Base-by-base conservation (phyloP, 2,797 vertebrate genomes). In the Labeo calbasu region DNA sequence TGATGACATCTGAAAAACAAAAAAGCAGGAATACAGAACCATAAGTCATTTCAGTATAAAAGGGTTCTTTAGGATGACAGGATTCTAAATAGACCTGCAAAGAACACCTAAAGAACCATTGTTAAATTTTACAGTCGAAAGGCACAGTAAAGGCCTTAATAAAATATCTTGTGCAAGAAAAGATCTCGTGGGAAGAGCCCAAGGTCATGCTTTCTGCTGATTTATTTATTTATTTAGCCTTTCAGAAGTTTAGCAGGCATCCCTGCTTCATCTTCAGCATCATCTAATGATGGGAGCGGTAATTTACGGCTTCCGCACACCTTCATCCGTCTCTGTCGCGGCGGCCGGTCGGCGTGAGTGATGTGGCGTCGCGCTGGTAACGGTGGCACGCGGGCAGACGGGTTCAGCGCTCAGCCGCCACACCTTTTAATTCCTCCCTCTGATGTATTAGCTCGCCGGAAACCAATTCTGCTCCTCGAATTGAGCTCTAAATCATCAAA, bases 401-500 rank as follows among this genome's bases (percentile, higher is more conserved):
- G 88, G 86, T 85, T 86, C 87, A 84, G 72, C 50, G 61, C 82
- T 85, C 77, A 55, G 69, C 78, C 85, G 90, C 91, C 91, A 94
- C 93, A 92, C 92, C 93, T 94, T 95, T 94, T 95, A 95, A 95
- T 95, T 94, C 92, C 87, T 36, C 86, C 88, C 84, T 57, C 82
- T 95, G 94, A 95, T 95, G 92, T 93, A 95, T 95, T 92, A 92
- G 91, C 89, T 91, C 89, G 89, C 90, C 88, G 91, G 92, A 93
- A 95, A 94, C 92, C 94, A 95, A 95, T 95, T 95, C 93, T 93
- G 93, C 89, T 81, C 83, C 82, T 88, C 88, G 91, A 93, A 95
- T 94, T 94, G 93, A 92, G 91, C 92, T 91, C 89, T 95, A 94
- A 94, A 95, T 95, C 94, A 94, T 93, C 90, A 90, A 90, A 93